These are phyloP conservation scores for Scalopus aquaticus DNA, from an alignment of 2,113 vertebrate species.

Conservation along the genomic window DNA sequence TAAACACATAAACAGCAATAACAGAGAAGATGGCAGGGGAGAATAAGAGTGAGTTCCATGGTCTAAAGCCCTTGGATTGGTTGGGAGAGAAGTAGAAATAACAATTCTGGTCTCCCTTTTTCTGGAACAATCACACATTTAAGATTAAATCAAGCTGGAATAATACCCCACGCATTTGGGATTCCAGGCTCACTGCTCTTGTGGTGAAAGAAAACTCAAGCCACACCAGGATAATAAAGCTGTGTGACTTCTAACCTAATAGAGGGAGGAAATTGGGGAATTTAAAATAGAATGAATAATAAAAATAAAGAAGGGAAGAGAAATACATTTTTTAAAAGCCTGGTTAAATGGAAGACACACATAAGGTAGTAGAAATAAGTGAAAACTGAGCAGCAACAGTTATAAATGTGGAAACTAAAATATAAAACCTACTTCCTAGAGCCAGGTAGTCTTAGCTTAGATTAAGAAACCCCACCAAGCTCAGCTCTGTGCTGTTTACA, in stretches of 20 bases:
- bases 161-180: not conserved
- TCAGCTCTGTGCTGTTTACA: not conserved
- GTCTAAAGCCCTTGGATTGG: not conserved
- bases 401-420: not conserved
- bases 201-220: too few species aligned
- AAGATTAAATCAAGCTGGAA: not conserved
- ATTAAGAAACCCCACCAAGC: not conserved
- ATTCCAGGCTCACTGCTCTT: too few species aligned
- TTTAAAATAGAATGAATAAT: not conserved
- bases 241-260: not conserved
- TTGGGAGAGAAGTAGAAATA: not conserved
- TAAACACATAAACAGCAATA: not conserved
- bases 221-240: too few species aligned
- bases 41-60: not conserved
- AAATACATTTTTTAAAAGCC: not conserved
- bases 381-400: not conserved
- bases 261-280: not conserved
- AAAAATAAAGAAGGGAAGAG: not conserved
- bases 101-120: not conserved
- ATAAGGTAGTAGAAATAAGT: not conserved
- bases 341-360: not conserved
- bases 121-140: not conserved
- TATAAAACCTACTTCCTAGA: not conserved
- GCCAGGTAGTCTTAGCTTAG: not conserved
- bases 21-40: not conserved